Percentiles rank a stretch among this genome's conserved stretches.
Evolutionary conservation across 2,113 vertebrate genomes (phyloP).

Genomic region (Leptocoma aspasia): DNA sequence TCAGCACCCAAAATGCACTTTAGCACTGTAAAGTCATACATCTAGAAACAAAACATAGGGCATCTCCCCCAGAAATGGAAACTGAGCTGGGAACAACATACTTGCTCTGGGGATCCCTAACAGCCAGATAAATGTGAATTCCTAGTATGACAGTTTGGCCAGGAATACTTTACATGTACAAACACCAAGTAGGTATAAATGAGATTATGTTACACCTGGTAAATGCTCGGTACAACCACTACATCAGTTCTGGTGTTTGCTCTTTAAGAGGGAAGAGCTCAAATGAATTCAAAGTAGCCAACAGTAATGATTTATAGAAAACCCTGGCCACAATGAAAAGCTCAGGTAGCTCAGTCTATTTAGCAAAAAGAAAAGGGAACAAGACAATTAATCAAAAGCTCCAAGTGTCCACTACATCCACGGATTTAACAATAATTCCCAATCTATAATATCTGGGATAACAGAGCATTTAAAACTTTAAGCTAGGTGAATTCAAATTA

Average conservation of each 20-base stretch:
- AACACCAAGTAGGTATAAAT: neutral
- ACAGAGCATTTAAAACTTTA: neutral
- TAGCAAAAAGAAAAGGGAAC: neutral
- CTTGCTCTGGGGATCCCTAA: neutral
- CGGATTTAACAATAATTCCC: neutral
- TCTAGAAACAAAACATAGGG: neutral
- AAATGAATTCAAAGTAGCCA: neutral
- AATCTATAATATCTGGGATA: neutral
- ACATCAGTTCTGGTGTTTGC: neutral
- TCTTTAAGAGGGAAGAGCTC: neutral
- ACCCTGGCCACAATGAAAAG: neutral
- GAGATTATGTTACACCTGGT: neutral
- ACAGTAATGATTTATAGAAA: neutral
- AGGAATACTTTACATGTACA: neutral
- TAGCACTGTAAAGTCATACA: neutral
- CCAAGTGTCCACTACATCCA: neutral
- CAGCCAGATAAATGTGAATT: neutral
- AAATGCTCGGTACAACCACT: neutral
- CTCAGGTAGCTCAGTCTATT: neutral
- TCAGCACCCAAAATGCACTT: neutral
- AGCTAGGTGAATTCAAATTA: neutral
- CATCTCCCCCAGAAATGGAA: neutral
- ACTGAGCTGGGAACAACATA: neutral
- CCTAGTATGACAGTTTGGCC: rapidly evolving
- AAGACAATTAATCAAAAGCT: neutral